These are phyloP conservation scores for Bolinopsis microptera DNA, from an alignment of 37 sponge, comb jelly and placozoan genomes.

Conservation along the genomic window DNA sequence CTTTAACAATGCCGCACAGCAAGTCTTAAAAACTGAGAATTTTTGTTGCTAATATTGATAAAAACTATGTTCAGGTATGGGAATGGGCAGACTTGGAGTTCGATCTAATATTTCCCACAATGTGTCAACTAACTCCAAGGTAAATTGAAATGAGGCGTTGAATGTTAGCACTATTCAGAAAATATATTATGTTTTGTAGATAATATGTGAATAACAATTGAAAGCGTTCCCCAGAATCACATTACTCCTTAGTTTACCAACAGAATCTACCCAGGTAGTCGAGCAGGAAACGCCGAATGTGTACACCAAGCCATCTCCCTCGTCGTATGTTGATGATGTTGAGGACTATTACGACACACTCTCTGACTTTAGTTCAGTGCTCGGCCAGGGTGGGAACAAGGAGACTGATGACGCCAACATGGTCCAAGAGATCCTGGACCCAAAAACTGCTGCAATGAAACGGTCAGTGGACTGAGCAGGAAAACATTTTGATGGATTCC, in stretches of 20 bases:
- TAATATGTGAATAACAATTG: too few relatives aligned
- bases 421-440: slow-evolving; percentile 37
- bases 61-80: slow-evolving; percentile 45
- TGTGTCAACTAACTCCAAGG: not conserved
- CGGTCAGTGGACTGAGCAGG: not conserved
- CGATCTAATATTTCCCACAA: slow-evolving; percentile 16
- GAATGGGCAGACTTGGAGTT: slow-evolving; percentile 44
- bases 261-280: too few relatives aligned
- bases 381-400: not conserved
- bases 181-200: too few relatives aligned
- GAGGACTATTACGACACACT: slow-evolving; percentile 54
- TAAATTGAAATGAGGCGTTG: too few relatives aligned
- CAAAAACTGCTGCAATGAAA: slow-evolving; percentile 31
- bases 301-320: not conserved
- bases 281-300: slow-evolving; percentile 40
- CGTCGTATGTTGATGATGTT: not conserved
- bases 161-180: too few relatives aligned
- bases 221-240: too few relatives aligned
- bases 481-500: too few relatives aligned
- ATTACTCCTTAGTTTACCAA: too few relatives aligned
- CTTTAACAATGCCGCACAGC: too few relatives aligned
- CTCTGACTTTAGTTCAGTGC: not conserved
- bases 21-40: too few relatives aligned
- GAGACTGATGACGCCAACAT: not conserved
- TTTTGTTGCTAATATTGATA: too few relatives aligned